Evolutionary conservation across 2,113 vertebrate genomes (phyloP).

Genomic region (Nothobranchius furzeri): DNA sequence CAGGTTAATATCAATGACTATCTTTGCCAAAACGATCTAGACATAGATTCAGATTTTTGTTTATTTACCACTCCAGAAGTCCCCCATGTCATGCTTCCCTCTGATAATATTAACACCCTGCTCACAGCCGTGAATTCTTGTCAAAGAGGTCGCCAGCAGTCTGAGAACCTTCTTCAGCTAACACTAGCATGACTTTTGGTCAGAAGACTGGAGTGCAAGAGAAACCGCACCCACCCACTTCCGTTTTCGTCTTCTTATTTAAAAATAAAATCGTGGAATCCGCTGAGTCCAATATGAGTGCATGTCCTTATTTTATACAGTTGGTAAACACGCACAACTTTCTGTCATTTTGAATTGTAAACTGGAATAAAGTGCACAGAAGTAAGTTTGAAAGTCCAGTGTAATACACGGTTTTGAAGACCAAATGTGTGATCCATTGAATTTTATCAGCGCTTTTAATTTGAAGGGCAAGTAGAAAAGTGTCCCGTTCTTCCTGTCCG

Average conservation of each 20-base stretch:
- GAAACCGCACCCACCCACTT: not conserved
- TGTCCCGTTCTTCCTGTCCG: not conserved
- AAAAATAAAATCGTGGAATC: too few relatives aligned
- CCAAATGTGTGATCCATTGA: not conserved
- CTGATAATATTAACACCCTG: not conserved
- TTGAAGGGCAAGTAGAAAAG: not conserved
- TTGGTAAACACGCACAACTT: too few relatives aligned
- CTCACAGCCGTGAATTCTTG: not conserved
- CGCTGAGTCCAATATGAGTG: too few relatives aligned
- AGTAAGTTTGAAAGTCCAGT: not conserved
- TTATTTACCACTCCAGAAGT: constrained; percentile 67
- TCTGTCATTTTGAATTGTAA: not conserved
- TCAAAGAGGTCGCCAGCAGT: not conserved
- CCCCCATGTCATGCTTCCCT: constrained; percentile 57
- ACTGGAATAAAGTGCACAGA: not conserved
- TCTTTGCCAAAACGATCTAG: not conserved
- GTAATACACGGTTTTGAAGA: not conserved
- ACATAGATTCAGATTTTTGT: not conserved
- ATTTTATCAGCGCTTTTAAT: constrained; percentile 19
- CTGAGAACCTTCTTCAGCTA: not conserved
- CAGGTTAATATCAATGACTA: not conserved
- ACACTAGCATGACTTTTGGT: not conserved
- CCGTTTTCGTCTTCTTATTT: not conserved
- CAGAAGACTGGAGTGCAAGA: not conserved
- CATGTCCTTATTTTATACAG: too few relatives aligned